phyloP scores from a whole-genome alignment of 2,113 vertebrate genomes.

The Grammomys dolichurus region DNA sequence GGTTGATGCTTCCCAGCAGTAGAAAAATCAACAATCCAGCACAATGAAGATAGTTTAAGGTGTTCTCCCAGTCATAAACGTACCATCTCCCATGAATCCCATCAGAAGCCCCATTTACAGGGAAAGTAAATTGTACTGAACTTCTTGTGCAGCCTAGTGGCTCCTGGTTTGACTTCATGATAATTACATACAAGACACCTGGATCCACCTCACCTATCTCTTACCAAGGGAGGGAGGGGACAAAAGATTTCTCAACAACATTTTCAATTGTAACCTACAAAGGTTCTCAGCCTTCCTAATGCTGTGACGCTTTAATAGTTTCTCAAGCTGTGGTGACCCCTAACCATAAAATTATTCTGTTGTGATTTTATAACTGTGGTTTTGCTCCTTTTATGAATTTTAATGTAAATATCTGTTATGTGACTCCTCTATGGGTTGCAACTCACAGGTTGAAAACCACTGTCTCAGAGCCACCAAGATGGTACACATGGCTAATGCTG shows the following conservation, averaged over 20 bases:
- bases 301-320: background rate
- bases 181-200: background rate
- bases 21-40: background rate
- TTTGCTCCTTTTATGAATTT: background rate
- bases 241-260: background rate
- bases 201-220: background rate
- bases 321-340: background rate
- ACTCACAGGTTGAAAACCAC: background rate
- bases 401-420: background rate
- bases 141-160: background rate
- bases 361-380: background rate
- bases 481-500: background rate
- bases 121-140: background rate
- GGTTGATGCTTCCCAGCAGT: background rate
- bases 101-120: background rate
- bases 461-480: no score
- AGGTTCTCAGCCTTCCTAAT: background rate
- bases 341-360: background rate
- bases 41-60: background rate
- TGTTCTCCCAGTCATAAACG: background rate
- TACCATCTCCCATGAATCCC: no score
- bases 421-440: background rate
- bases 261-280: background rate
- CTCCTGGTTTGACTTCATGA: background rate
- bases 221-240: background rate